phyloP scores from a whole-genome alignment of 2,797 vertebrate genomes.

The Siniperca obscura region DNA sequence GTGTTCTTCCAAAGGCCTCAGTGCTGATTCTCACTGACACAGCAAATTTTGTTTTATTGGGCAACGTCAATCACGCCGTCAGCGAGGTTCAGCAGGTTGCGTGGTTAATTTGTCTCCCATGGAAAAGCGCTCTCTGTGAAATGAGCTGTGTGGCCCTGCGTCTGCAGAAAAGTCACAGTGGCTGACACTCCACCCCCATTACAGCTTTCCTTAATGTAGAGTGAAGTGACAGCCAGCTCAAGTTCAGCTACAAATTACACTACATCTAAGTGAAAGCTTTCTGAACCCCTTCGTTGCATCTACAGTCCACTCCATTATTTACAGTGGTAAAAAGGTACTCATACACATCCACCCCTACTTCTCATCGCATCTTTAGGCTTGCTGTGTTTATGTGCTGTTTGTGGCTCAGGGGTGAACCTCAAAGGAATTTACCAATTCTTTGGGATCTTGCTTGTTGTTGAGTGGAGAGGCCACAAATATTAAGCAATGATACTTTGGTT shows the following conservation, averaged over 20 bases:
- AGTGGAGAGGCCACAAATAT: not conserved
- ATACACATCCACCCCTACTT: conserved; percentile 11
- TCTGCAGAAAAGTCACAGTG: conserved; percentile 55
- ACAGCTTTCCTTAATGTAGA: conserved; percentile 54
- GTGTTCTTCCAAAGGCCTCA: conserved; percentile 19
- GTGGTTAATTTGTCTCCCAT: conserved; percentile 59
- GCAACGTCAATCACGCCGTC: conserved; percentile 44
- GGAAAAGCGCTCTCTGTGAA: conserved; percentile 54
- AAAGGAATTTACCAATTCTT: not conserved
- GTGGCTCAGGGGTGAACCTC: not conserved
- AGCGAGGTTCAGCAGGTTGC: conserved; percentile 40
- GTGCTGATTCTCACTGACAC: not conserved
- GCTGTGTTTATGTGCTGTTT: conserved; percentile 14
- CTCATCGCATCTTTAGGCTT: not conserved
- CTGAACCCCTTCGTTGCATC: conserved; percentile 53
- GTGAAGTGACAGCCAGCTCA: conserved; percentile 66
- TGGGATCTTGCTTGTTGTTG: not conserved
- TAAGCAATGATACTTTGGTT: not conserved
- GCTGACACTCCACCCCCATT: conserved; percentile 52
- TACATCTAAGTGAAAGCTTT: conserved; percentile 58
- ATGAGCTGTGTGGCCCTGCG: conserved; percentile 38
- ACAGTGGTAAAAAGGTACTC: conserved; percentile 62
- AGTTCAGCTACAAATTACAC: conserved; percentile 63
- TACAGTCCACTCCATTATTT: conserved; percentile 61
- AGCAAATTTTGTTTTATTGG: conserved; percentile 41